Conservation (phyloP, 2,113 vertebrate species). For the Bubo blakistoni region DNA sequence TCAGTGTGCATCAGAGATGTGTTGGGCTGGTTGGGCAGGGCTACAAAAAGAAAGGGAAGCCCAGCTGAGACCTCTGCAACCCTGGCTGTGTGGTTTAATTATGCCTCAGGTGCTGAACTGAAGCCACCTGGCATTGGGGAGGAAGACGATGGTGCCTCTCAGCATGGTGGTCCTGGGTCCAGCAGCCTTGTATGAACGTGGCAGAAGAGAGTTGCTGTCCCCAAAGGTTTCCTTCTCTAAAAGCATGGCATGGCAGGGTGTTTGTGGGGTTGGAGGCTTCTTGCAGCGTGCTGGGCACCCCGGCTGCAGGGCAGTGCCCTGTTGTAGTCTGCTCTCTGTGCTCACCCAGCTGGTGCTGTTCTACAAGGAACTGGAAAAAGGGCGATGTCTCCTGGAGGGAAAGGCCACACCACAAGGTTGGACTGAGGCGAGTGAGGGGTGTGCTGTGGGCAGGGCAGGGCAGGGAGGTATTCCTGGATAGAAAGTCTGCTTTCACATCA, state of each 20-base stretch:
- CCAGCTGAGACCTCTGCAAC: not conserved
- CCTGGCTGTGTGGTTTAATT: not conserved
- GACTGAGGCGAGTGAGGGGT: not conserved
- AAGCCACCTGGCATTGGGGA: not conserved
- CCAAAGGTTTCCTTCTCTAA: not conserved
- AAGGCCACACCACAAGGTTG: not conserved
- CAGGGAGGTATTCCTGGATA: not conserved
- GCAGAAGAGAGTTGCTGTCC: not conserved
- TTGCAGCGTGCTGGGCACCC: not conserved
- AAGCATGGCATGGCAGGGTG: not conserved
- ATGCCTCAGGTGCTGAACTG: not conserved
- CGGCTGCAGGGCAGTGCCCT: not conserved
- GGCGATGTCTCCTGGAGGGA: not conserved
- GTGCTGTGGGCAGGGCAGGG: not conserved
- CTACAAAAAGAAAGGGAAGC: not conserved
- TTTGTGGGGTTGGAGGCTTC: not conserved
- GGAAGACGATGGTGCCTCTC: not conserved
- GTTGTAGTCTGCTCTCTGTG: not conserved
- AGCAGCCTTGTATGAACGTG: not conserved
- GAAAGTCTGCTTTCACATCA: not conserved
- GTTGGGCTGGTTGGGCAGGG: not conserved
- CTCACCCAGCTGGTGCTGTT: accelerated
- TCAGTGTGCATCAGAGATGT: not conserved
- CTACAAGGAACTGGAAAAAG: not conserved
- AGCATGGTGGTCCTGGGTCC: not conserved